A percentile compares a stretch with the other conserved stretches of the same genome.
phyloP scores from a whole-genome alignment of 2,113 vertebrate genomes.

The Vimba vimba region DNA sequence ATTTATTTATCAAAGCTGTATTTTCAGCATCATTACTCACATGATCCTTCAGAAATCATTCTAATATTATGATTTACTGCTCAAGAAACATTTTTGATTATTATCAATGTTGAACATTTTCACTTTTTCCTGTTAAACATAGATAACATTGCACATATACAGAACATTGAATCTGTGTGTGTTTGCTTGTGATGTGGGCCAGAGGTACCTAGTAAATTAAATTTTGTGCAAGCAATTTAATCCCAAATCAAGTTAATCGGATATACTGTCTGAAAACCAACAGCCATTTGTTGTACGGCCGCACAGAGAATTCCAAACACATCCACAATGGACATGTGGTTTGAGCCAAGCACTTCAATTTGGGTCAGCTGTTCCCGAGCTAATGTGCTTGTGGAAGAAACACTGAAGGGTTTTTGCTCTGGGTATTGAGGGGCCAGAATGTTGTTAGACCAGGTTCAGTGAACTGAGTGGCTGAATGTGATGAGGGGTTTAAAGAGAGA shows the following conservation, averaged over 20 bases:
- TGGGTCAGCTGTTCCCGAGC: constrained; percentile 19
- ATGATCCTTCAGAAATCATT: too few species aligned
- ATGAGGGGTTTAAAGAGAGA: background rate
- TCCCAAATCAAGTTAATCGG: constrained; percentile 36
- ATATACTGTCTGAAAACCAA: constrained; percentile 17
- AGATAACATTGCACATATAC: background rate
- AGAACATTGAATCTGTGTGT: background rate
- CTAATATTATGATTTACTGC: too few species aligned
- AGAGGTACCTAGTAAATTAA: constrained; percentile 14
- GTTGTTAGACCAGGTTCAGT: constrained; percentile 29
- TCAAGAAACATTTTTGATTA: too few species aligned
- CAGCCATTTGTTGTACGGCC: background rate
- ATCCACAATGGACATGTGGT: constrained; percentile 19
- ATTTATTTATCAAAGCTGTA: too few species aligned
- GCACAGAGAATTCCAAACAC: constrained; percentile 23
- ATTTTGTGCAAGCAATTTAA: constrained; percentile 31
- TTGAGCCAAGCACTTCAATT: constrained; percentile 27
- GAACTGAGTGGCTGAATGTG: background rate
- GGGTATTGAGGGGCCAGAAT: constrained; percentile 1
- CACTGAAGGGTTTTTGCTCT: background rate
- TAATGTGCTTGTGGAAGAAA: constrained; percentile 34
- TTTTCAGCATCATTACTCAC: too few species aligned
- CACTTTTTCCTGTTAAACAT: background rate
- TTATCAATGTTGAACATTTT: too few species aligned
- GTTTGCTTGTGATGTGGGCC: background rate